Conservation (phyloP, 2,113 vertebrate species). For the Nothobranchius furzeri region DNA sequence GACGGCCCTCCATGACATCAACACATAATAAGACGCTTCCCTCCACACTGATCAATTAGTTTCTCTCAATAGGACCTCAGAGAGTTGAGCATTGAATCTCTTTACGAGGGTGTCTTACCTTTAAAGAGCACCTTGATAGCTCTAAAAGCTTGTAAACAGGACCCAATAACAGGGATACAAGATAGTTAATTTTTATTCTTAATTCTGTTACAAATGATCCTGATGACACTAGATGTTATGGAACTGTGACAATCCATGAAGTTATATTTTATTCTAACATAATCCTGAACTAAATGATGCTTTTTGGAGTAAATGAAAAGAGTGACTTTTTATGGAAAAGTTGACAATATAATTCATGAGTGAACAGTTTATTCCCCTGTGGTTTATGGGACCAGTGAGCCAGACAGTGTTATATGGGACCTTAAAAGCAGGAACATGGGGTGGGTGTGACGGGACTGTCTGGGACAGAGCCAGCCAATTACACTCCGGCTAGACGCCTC, state of each 20-base stretch:
- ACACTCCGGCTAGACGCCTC: slow-evolving; percentile 70
- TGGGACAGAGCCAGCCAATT: slow-evolving; percentile 68
- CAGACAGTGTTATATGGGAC: slow-evolving; percentile 70
- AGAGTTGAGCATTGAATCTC: slow-evolving; percentile 14
- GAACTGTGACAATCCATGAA: no score
- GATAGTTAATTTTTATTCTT: neutral
- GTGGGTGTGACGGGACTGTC: slow-evolving; percentile 64
- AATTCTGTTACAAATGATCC: neutral
- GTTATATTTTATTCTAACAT: neutral
- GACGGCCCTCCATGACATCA: slow-evolving; percentile 48
- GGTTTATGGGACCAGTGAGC: slow-evolving; percentile 65
- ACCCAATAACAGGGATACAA: slow-evolving; percentile 7
- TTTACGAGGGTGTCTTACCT: slow-evolving; percentile 48
- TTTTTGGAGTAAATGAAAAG: neutral
- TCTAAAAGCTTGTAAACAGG: slow-evolving; percentile 59
- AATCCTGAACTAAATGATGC: neutral
- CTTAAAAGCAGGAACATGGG: slow-evolving; percentile 55
- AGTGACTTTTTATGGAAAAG: slow-evolving; percentile 30
- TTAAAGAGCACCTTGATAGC: slow-evolving; percentile 36
- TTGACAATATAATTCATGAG: slow-evolving; percentile 41
- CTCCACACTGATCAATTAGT: slow-evolving; percentile 42
- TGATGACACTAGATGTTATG: neutral
- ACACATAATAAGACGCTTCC: slow-evolving; percentile 66
- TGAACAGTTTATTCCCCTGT: slow-evolving; percentile 55
- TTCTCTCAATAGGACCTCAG: slow-evolving; percentile 22